Evolutionary conservation across 2,113 vertebrate species (phyloP), one percentile per base, ranked within the genome.

Genomic region (Hippocampus abdominalis): DNA sequence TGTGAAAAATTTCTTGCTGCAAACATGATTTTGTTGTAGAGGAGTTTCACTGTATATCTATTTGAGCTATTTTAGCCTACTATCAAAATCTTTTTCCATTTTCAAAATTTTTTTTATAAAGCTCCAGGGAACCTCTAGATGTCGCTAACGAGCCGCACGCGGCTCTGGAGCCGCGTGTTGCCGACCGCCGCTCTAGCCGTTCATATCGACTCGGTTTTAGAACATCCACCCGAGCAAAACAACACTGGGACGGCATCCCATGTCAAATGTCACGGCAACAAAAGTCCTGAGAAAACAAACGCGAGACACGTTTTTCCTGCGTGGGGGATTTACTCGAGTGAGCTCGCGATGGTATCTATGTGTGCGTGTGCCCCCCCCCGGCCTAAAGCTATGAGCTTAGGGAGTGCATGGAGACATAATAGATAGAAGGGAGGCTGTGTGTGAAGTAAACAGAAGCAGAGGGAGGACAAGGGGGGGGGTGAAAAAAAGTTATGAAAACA

Each of bases 401-500:
- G 27, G 72, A 64, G 44, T 15, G 54, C 54, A 64, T 68, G 48
- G 64, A 79, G 69, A 68, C 71, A 71, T 60, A 83, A 75, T 64
- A 72, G 73, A 86, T 76, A 64, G 64, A 21, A 48, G 16, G 59
- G 5, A 3, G 32, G 23, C 44, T 56, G 61, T 6, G 39, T 54
- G 68, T 36, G 70, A 60, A 64, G 76, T 74, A 75, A 84, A 84
- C 72, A 84, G 80, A 86, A 69, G 57, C 5, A 54, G 63, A 25
- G 57, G 75, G 69, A 66, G 69, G 63, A 51, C 53, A 67, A 57
- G 60, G 73, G 70, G 63, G 48, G 64, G 59, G 63, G 27, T 25
- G 40, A 21, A 56, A 72, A 76, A 72, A 80, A 83, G 79, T 90
- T 89, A 88, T 88, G 74, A 87, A 89, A 91, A 92, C 87, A 91